Evolutionary conservation across 2,113 vertebrate genomes (phyloP).

Genomic region (Melanostigma gelatinosum): DNA sequence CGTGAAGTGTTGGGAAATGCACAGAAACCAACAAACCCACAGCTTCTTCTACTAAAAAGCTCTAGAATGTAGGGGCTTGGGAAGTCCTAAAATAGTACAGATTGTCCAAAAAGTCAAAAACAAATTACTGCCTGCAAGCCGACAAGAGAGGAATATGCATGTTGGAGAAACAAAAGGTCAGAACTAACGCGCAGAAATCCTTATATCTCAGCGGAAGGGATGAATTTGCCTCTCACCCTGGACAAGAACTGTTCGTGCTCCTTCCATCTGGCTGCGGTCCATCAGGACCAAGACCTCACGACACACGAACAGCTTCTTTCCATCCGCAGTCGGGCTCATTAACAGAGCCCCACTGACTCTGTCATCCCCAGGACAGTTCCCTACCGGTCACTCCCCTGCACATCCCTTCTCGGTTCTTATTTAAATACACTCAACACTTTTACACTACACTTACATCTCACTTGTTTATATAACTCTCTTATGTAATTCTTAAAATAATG

Average conservation of each 20-base stretch:
- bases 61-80: not conserved
- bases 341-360: no score
- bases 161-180: constrained; percentile 5
- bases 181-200: not conserved
- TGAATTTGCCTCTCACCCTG: not conserved
- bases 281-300: no score
- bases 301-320: no score
- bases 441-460: no score
- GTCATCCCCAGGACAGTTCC: no score
- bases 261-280: no score
- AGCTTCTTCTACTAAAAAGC: constrained; percentile 7
- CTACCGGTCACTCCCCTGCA: no score
- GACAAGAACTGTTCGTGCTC: no score
- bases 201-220: not conserved
- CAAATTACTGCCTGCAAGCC: constrained; percentile 15
- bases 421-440: no score
- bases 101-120: not conserved
- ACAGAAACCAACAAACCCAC: not conserved
- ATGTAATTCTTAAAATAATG: not conserved
- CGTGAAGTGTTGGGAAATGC: not conserved
- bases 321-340: no score
- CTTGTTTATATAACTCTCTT: not conserved
- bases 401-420: no score
- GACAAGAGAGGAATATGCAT: not conserved
- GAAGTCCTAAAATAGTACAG: constrained; percentile 12